Percentiles rank a stretch among this genome's conserved stretches.
phyloP scores from a whole-genome alignment of 2,888 invertebrate species.

The Campoletis raptor region DNA sequence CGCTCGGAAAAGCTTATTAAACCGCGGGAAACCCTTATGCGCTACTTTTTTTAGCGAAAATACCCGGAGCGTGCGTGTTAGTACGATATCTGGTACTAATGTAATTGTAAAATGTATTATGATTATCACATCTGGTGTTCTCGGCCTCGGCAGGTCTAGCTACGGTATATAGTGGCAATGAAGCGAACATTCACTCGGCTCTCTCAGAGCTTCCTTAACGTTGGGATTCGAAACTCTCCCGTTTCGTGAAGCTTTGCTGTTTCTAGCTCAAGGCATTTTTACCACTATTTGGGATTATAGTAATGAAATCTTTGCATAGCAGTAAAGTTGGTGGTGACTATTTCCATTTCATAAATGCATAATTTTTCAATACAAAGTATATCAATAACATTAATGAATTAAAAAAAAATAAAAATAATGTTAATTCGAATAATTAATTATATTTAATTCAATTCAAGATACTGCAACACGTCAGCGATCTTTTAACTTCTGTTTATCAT shows the following conservation, averaged over 20 bases:
- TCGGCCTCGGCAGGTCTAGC: slow-evolving; percentile 3
- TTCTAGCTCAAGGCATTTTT: slow-evolving; percentile 36
- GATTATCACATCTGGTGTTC: slow-evolving; percentile 64
- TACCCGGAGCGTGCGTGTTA: slow-evolving; percentile 16
- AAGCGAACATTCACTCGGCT: slow-evolving; percentile 55
- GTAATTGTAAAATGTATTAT: slow-evolving; percentile 71
- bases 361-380: background rate
- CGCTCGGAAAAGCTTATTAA: slow-evolving; percentile 67
- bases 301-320: slow-evolving; percentile 50
- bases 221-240: slow-evolving; percentile 30
- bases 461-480: background rate
- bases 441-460: background rate
- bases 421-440: background rate
- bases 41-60: slow-evolving; percentile 10
- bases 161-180: slow-evolving; percentile 2
- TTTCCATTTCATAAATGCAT: slow-evolving; percentile 1
- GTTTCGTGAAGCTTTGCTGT: slow-evolving; percentile 26
- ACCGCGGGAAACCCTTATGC: slow-evolving; percentile 56
- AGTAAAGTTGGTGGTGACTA: slow-evolving; percentile 1
- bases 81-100: slow-evolving; percentile 58
- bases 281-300: slow-evolving; percentile 29
- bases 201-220: slow-evolving; percentile 20
- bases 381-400: background rate
- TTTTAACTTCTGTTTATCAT: background rate
- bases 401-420: background rate